Conservation (phyloP, 2,113 vertebrate genomes). For the Lophura nycthemera region DNA sequence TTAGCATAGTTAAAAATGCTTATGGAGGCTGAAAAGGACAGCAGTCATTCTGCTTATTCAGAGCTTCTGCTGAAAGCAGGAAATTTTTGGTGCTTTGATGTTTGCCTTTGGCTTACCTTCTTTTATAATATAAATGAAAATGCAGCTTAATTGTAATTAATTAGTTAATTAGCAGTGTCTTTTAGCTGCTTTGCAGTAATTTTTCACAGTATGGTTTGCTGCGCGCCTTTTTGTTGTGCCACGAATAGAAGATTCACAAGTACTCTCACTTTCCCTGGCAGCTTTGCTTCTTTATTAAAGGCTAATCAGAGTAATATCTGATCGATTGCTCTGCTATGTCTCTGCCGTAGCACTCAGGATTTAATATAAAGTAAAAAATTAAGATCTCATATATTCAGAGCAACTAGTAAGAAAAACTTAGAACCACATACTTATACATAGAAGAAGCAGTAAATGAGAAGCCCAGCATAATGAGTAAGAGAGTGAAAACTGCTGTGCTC, state of each 20-base stretch:
- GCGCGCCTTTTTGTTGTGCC: neutral
- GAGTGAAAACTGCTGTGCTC: neutral
- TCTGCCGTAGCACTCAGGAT: neutral
- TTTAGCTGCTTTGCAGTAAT: slow-evolving; percentile 13
- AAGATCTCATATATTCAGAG: neutral
- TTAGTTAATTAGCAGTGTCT: slow-evolving; percentile 50
- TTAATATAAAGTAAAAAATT: neutral
- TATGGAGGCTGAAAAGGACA: neutral
- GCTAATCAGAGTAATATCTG: neutral
- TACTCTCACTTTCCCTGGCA: neutral
- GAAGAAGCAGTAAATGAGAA: neutral
- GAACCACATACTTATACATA: neutral
- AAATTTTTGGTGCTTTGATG: slow-evolving; percentile 32
- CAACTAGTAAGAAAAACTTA: neutral
- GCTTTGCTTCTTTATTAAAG: neutral
- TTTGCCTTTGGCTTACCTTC: slow-evolving; percentile 28
- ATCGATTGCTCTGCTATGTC: neutral
- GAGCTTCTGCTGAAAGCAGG: slow-evolving; percentile 2
- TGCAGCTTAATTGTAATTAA: slow-evolving; percentile 39
- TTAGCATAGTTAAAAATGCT: slow-evolving; percentile 12
- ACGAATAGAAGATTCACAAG: neutral
- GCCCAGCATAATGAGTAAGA: neutral
- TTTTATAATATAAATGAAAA: slow-evolving; percentile 29
- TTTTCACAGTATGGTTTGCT: slow-evolving; percentile 10
- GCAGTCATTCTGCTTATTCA: slow-evolving; percentile 33